Base-by-base conservation (phyloP, 1,140 invertebrate genomes). In the Telenomus remus region DNA sequence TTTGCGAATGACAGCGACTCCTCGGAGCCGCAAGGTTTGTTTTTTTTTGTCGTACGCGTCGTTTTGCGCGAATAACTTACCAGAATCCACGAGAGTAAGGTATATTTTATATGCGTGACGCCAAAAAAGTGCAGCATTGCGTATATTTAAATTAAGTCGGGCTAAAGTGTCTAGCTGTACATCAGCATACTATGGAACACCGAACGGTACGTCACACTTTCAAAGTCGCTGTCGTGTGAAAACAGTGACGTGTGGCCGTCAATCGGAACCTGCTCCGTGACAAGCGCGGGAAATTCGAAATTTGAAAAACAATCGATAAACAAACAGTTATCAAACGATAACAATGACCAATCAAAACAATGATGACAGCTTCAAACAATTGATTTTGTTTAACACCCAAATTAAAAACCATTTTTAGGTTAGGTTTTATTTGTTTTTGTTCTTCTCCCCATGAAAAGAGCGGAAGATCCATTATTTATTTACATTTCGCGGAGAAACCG, bases 91-190 rank as follows among this genome's bases (percentile, higher is more conserved):
- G 75, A 61, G 46, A 83, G 72, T 61, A 81, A 43, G 53, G 69
- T 55, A 72, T 81, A 76, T 76, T 78, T 84, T 43, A 74, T 51
- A 47, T 79, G 55, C 61, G 79, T 76, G 60, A 81, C 83, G 82
- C 83, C 71, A 82, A 82, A 81, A 74, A 71, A 79, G 59, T 75
- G 56, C 75, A 81, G 50, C 85, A 86, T 87, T 53, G 83, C 81
- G 79, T 74, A 74, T 80, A 76, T 70, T 80, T 80, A 72, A 76
- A 80, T 79, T 80, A 74, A 82, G 71, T 73, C 79, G 53, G 49
- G 61, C 47, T 79, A 51, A 78, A 74, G 53, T 69, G 76, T 82
- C 80, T 77, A 78, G 81, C 76, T 70, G 74, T 82, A 82, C 82
- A 85, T 85, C 76, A 79, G 81, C 80, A 71, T 79, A 72, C 76